Evolutionary conservation across 2,113 vertebrate genomes (phyloP).

Genomic region (Neotoma lepida): DNA sequence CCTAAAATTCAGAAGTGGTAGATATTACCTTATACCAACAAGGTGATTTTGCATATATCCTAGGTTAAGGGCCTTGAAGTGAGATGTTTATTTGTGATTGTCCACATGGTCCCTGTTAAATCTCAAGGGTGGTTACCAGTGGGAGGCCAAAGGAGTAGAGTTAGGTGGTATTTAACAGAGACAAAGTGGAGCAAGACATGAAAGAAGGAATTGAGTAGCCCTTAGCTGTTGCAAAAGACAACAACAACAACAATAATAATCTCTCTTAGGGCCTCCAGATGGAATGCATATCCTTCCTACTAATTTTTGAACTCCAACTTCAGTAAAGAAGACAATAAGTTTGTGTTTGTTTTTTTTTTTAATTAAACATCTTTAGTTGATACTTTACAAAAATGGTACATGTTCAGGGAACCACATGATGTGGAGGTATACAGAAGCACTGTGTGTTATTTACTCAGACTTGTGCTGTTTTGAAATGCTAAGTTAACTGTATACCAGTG

Average conservation of each 20-base stretch:
- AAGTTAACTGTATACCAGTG: neutral
- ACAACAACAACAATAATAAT: neutral
- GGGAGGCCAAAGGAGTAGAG: neutral
- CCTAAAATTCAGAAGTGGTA: neutral
- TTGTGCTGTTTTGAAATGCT: neutral
- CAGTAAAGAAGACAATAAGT: neutral
- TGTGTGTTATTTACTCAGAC: neutral
- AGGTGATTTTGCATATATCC: neutral
- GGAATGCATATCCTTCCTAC: neutral
- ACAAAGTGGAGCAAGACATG: neutral
- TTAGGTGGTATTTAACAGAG: neutral
- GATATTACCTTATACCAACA: neutral
- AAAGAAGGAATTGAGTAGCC: neutral
- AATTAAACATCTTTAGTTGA: neutral
- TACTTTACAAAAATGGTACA: neutral
- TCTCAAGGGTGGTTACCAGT: neutral
- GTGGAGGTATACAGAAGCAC: neutral
- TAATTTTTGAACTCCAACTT: neutral
- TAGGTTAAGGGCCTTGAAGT: neutral
- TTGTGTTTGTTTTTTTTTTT: neutral
- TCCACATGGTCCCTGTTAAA: neutral
- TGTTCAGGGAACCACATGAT: neutral
- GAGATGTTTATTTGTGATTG: neutral
- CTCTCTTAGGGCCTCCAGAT: neutral
- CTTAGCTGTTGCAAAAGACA: neutral